A percentile compares a stretch with the other conserved stretches of the same genome.
Evolutionary conservation across 2,113 vertebrate species (phyloP).

Genomic region (Pelmatolapia mariae): DNA sequence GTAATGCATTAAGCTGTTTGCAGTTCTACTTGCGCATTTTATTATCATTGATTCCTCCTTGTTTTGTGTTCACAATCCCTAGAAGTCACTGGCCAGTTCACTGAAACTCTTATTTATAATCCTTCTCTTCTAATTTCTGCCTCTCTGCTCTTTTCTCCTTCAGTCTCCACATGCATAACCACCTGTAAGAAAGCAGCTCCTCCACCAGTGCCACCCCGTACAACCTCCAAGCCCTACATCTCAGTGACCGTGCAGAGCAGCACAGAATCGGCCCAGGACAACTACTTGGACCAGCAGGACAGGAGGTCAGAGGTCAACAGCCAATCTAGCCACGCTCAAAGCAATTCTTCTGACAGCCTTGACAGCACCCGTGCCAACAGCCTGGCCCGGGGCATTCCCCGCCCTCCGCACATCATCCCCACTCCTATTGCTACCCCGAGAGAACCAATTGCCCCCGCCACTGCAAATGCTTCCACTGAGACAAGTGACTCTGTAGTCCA

Average conservation of each 20-base stretch:
- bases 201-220: constrained; percentile 94
- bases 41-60: not conserved
- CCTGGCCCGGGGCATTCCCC: constrained; percentile 77
- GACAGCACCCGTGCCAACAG: constrained; percentile 93
- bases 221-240: constrained; percentile 97
- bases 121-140: not conserved
- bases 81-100: not conserved
- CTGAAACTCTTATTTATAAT: not conserved
- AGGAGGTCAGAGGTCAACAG: constrained; percentile 92
- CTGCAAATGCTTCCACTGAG: constrained; percentile 57
- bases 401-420: constrained; percentile 70
- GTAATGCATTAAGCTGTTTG: not conserved
- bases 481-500: constrained; percentile 44
- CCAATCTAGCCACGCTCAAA: constrained; percentile 89
- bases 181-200: constrained; percentile 96
- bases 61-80: not conserved
- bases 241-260: constrained; percentile 99
- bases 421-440: constrained; percentile 76
- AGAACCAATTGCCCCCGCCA: constrained; percentile 70
- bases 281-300: constrained; percentile 93
- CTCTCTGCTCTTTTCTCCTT: not conserved
- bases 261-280: constrained; percentile 97
- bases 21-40: not conserved
- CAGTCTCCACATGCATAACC: constrained; percentile 94
- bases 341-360: constrained; percentile 96